phyloP scores from a whole-genome alignment of 2,888 invertebrate species.

The Subacronicta megacephala region DNA sequence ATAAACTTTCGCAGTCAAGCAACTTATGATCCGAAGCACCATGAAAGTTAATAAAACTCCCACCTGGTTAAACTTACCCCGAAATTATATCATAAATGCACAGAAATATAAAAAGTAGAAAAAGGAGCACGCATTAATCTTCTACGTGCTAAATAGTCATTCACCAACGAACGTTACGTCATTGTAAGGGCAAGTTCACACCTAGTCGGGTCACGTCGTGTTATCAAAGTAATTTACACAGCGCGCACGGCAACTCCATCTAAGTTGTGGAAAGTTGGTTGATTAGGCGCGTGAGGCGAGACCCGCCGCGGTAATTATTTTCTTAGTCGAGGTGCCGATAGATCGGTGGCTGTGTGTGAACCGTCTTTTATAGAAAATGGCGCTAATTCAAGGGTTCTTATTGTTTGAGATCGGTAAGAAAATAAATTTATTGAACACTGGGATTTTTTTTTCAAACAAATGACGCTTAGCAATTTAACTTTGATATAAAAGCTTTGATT shows the following conservation, averaged over 20 bases:
- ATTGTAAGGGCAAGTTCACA: conserved; percentile 64
- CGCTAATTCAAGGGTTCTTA: background rate
- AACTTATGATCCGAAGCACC: background rate
- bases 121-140: conserved; percentile 36
- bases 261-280: conserved; percentile 80
- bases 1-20: too few species aligned
- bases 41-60: conserved; percentile 4
- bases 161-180: conserved; percentile 50
- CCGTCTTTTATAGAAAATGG: conserved; percentile 18
- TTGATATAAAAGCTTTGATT: too few species aligned
- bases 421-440: too few species aligned
- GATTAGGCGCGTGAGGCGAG: conserved; percentile 82
- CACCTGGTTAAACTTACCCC: conserved; percentile 14
- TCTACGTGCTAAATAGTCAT: conserved; percentile 47
- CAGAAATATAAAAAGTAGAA: conserved; percentile 12
- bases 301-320: conserved; percentile 67
- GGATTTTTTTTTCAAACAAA: too few species aligned
- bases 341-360: conserved; percentile 24
- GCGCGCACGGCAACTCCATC: conserved; percentile 78
- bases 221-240: conserved; percentile 82
- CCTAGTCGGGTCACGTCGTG: conserved; percentile 77
- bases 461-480: too few species aligned
- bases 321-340: conserved; percentile 41
- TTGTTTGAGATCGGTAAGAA: background rate
- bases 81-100: conserved; percentile 16